Conservation (phyloP, 2,888 invertebrate species). For the Desoria tigrina region DNA sequence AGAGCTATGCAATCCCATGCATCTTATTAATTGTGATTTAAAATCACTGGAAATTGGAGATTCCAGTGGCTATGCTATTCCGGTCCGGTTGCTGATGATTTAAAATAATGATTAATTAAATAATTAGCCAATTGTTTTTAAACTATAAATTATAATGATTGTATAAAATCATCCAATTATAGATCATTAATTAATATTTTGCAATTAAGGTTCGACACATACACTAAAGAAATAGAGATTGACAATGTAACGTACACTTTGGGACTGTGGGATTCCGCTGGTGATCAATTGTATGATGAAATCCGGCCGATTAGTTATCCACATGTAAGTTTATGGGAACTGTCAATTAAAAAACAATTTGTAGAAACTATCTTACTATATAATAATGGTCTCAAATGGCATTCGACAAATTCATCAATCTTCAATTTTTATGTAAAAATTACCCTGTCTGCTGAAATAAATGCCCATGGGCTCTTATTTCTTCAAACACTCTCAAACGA, state of each 20-base stretch:
- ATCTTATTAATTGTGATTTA: no score
- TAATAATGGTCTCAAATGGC: no score
- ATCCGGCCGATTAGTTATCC: constrained; percentile 37
- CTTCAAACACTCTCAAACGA: no score
- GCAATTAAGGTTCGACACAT: constrained; percentile 31
- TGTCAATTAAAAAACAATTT: neutral
- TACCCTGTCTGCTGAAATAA: neutral
- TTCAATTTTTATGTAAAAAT: neutral
- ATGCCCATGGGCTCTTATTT: no score
- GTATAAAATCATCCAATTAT: no score
- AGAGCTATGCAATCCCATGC: neutral
- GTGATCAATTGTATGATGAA: constrained; percentile 20
- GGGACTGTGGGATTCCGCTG: constrained; percentile 32
- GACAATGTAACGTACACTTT: constrained; percentile 13
- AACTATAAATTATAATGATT: no score
- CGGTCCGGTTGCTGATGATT: no score
- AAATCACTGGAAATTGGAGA: no score
- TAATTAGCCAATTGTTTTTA: no score
- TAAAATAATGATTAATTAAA: no score
- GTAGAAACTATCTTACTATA: neutral
- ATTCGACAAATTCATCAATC: neutral
- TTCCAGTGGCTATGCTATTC: no score
- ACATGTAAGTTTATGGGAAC: constrained; percentile 24
- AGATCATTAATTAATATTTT: no score
- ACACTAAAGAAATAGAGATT: constrained; percentile 14